Evolutionary conservation across 2,113 vertebrate genomes (phyloP), one percentile per base, ranked within the genome.

Genomic region (Hydrochoerus hydrochaeris): DNA sequence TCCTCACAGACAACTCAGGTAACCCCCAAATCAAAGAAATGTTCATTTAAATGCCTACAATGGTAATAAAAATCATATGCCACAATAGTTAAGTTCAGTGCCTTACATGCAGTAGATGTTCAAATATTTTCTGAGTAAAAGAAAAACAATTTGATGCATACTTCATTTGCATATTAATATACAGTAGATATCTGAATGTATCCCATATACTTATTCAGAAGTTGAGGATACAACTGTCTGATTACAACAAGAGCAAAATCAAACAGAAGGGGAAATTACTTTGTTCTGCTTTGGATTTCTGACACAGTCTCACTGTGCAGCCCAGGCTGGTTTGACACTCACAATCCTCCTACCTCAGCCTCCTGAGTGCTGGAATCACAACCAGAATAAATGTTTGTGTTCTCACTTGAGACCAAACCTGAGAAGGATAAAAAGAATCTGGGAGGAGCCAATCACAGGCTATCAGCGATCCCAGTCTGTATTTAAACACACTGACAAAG

Each of bases 191-290:
- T 10, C 28, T 26, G 24, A 52, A 35, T 24, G 84, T n/a, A n/a
- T 49, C 1, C 30, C 73, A 80, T 49, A 73, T 11, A 94, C 62
- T 58, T 95, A 95, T n/a, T 86, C 54, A 88, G 62, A 88, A 86
- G 57, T 38, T 87, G 17, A 88, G 77, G 6, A 60, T 65, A 17
- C 24, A 93, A 49, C 60, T 94, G 4, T 78, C 85, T 94, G 87
- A 54, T 83, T 41, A 95, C 46, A 95, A 54, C 38, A 85, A 95
- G 83, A 94, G 65, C 78, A 97, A 91, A 95, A 88, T 90, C 38
- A 91, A 88, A 93, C 13, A 85, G 5, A 77, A 65, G 16, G 32
- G 54, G 20, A 32, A 58, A 87, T 54, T 54, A 35, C 30, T 54
- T 54, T 54, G 32, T 22, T 54, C 49, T 80, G 30, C 77, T 80